Evolutionary conservation across 2,888 invertebrate genomes (phyloP).

Genomic region (Hermaeophaga mercurialis): DNA sequence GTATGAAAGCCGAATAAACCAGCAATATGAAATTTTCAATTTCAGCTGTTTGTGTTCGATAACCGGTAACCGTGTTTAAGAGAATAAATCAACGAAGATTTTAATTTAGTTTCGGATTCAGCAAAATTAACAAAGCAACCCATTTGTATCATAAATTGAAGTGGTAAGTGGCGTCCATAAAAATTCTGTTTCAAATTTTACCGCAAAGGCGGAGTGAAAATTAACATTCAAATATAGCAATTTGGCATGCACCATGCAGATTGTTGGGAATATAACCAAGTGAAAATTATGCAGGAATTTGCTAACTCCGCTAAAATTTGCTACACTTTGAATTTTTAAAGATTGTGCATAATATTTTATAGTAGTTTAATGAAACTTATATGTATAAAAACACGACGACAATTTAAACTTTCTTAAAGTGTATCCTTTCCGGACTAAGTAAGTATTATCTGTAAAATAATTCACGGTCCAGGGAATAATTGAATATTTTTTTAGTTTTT

Average conservation of each 20-base stretch:
- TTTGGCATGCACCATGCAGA: conserved; percentile 28
- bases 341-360: not conserved
- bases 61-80: too few species aligned
- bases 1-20: too few species aligned
- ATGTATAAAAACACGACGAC: too few species aligned
- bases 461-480: too few species aligned
- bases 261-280: conserved; percentile 25
- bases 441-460: too few species aligned
- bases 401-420: too few species aligned
- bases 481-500: too few species aligned
- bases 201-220: conserved; percentile 25
- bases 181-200: conserved; percentile 19
- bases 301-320: conserved; percentile 8
- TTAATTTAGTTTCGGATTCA: conserved; percentile 5
- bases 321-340: conserved; percentile 2
- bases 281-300: conserved; percentile 19
- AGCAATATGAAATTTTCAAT: too few species aligned
- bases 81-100: too few species aligned
- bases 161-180: conserved; percentile 27
- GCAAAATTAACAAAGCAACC: conserved; percentile 14
- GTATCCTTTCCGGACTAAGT: too few species aligned
- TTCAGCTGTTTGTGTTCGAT: too few species aligned
- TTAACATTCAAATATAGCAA: conserved; percentile 30
- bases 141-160: conserved; percentile 16
- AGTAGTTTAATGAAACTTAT: too few species aligned